Evolutionary conservation across 2,113 vertebrate species (phyloP).

Genomic region (Hydrochoerus hydrochaeris): DNA sequence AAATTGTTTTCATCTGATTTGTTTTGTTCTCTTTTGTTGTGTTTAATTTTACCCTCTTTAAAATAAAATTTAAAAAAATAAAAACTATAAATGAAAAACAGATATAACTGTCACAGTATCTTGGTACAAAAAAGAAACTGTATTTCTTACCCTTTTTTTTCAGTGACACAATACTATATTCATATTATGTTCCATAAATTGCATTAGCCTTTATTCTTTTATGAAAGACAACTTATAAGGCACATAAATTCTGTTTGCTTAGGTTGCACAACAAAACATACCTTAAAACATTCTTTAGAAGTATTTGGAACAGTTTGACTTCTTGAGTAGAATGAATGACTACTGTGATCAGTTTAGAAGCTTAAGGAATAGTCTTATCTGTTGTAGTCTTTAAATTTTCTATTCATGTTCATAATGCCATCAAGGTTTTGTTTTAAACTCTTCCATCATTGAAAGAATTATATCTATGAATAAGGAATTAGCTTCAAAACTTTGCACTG

Average conservation of each 20-base stretch:
- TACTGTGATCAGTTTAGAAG: not conserved
- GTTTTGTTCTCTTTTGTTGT: too few relatives aligned
- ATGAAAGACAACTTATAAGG: conserved; percentile 28
- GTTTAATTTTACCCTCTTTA: too few relatives aligned
- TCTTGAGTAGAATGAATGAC: not conserved
- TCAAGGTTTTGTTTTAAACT: not conserved
- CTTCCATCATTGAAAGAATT: not conserved
- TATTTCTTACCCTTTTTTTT: conserved; percentile 18
- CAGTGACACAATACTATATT: not conserved
- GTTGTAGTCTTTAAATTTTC: not conserved
- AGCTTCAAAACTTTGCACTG: not conserved
- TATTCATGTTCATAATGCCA: not conserved
- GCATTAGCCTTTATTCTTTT: not conserved
- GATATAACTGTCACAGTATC: not conserved
- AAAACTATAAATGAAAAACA: not conserved
- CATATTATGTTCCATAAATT: conserved; percentile 16
- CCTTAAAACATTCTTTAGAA: conserved; percentile 16
- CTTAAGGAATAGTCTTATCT: not conserved
- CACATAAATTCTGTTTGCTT: not conserved
- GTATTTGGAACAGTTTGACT: conserved; percentile 18
- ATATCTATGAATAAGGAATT: not conserved
- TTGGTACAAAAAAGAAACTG: conserved; percentile 23
- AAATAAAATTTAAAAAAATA: too few relatives aligned
- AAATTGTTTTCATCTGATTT: too few relatives aligned
- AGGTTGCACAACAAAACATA: not conserved